These are phyloP conservation scores for Muscina levida DNA, from an alignment of 2,888 invertebrate species.

Conservation along the genomic window DNA sequence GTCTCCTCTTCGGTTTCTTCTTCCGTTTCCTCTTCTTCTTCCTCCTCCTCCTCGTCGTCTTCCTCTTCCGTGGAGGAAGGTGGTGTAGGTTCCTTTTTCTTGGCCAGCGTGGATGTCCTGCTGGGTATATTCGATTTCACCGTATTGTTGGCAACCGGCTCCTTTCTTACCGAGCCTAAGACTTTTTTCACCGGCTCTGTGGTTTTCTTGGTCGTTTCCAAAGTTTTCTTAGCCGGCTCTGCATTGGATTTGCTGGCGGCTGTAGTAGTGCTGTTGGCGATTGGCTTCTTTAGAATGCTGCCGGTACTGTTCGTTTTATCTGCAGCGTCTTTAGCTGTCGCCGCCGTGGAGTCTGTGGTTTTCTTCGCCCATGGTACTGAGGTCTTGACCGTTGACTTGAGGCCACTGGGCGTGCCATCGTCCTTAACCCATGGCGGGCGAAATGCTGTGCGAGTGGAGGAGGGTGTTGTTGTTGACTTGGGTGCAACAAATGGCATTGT, in stretches of 20 bases:
- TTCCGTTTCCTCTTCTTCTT: slow-evolving; percentile 68
- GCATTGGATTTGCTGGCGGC: slow-evolving; percentile 68
- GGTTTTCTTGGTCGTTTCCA: slow-evolving; percentile 67
- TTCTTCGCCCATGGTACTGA: slow-evolving; percentile 82
- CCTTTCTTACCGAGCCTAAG: slow-evolving; percentile 68
- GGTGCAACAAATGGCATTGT: slow-evolving; percentile 78
- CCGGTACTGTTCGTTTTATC: slow-evolving; percentile 41
- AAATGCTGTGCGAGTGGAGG: slow-evolving; percentile 82
- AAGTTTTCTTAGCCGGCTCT: slow-evolving; percentile 44
- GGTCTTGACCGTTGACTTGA: slow-evolving; percentile 72
- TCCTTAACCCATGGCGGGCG: slow-evolving; percentile 87
- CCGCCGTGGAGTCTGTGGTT: slow-evolving; percentile 61
- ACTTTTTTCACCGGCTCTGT: slow-evolving; percentile 67
- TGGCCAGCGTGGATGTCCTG: slow-evolving; percentile 35
- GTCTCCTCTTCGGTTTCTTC: slow-evolving; percentile 69
- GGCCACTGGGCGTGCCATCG: slow-evolving; percentile 78
- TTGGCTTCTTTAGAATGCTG: slow-evolving; percentile 59
- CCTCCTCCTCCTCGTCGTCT: slow-evolving; percentile 70
- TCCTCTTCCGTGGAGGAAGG: slow-evolving; percentile 69
- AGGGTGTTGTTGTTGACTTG: slow-evolving; percentile 72
- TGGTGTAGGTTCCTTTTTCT: slow-evolving; percentile 77
- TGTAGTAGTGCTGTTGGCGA: slow-evolving; percentile 63
- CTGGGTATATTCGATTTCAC: slow-evolving; percentile 31
- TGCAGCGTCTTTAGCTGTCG: slow-evolving; percentile 68
- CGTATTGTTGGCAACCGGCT: slow-evolving; percentile 53